Evolutionary conservation across 1,140 invertebrate genomes (phyloP).

Genomic region (Nymphalis io): DNA sequence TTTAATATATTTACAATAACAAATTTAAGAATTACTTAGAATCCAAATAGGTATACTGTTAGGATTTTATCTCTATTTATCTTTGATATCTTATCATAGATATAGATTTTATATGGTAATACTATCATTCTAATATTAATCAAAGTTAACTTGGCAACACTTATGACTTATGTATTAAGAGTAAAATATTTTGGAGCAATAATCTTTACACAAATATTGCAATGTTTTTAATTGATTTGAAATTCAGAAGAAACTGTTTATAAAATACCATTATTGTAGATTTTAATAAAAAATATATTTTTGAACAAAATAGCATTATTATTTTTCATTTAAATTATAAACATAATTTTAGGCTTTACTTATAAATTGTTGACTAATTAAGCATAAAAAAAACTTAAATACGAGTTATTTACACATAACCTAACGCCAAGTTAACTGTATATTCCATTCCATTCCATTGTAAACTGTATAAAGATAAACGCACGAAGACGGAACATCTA

Average conservation of each 20-base stretch:
- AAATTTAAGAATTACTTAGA: constrained; percentile 53
- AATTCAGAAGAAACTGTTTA: too few species aligned
- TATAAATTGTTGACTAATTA: too few species aligned
- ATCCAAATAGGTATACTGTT: constrained; percentile 62
- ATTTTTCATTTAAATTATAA: too few species aligned
- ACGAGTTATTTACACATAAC: neutral
- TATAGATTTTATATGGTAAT: constrained; percentile 23
- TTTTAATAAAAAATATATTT: too few species aligned
- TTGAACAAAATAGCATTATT: too few species aligned
- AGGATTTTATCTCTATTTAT: constrained; percentile 29
- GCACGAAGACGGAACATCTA: too few species aligned
- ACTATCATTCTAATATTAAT: constrained; percentile 21
- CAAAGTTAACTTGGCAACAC: constrained; percentile 14
- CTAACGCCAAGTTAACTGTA: constrained; percentile 21
- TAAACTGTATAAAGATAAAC: neutral
- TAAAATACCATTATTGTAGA: too few species aligned
- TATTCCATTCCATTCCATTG: neutral
- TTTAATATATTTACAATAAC: constrained; percentile 68
- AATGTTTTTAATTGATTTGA: too few species aligned
- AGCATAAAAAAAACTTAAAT: too few species aligned
- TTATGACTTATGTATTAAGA: neutral
- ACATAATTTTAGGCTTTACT: too few species aligned
- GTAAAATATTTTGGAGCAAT: neutral
- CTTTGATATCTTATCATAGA: constrained; percentile 26
- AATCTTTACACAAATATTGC: too few species aligned